phyloP scores from a whole-genome alignment of 1,140 invertebrate genomes.

The Arctopsyche grandis region DNA sequence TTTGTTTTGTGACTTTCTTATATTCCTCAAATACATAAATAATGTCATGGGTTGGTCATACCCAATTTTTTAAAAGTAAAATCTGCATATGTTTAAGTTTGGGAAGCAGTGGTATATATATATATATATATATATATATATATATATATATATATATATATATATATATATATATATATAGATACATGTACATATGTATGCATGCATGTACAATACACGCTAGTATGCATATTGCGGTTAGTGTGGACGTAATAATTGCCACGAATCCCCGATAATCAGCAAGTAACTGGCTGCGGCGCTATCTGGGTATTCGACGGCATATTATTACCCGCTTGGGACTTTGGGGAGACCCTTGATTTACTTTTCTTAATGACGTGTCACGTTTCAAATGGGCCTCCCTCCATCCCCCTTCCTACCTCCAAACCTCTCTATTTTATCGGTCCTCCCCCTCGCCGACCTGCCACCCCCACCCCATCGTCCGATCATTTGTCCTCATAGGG shows the following conservation, averaged over 20 bases:
- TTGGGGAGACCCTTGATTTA: constrained; percentile 32
- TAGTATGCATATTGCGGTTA: constrained; percentile 14
- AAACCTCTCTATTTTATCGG: background rate
- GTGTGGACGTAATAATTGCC: constrained; percentile 16
- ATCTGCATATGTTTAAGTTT: no score
- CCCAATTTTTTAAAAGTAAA: no score
- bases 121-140: background rate
- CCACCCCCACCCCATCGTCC: background rate
- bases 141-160: background rate
- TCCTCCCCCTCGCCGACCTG: background rate
- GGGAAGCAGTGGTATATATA: no score
- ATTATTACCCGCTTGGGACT: constrained; percentile 12
- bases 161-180: background rate
- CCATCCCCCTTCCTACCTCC: background rate
- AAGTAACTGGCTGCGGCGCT: background rate
- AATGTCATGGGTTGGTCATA: no score
- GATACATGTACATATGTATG: background rate
- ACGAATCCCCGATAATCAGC: constrained; percentile 12
- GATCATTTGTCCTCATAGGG: constrained; percentile 37
- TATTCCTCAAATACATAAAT: no score
- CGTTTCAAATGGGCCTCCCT: constrained; percentile 22
- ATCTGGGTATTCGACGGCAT: background rate
- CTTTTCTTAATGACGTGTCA: constrained; percentile 50
- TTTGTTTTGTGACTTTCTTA: no score
- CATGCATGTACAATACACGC: background rate